Percentiles rank a stretch among this genome's conserved stretches.
Evolutionary conservation across 2,797 vertebrate species (phyloP).

Genomic region (Rousettus madagascariensis): DNA sequence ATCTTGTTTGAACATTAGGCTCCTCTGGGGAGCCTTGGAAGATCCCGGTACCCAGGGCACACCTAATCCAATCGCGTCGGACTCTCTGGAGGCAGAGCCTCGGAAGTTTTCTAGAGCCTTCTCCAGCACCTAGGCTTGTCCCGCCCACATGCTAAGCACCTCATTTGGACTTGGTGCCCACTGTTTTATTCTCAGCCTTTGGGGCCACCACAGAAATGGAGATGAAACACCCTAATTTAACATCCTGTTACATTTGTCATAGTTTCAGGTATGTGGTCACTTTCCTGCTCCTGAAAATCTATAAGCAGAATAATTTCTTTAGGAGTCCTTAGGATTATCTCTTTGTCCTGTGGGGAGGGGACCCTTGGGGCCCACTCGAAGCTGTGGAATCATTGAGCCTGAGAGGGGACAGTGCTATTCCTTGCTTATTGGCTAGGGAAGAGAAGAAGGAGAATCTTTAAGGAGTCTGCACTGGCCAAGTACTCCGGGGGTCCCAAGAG

Average conservation of each 20-base stretch:
- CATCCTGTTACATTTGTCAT: not conserved
- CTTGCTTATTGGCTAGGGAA: not conserved
- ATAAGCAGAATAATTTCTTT: not conserved
- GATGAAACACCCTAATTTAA: not conserved
- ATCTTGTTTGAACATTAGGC: not conserved
- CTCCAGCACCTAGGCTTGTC: not conserved
- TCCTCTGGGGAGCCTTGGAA: not conserved
- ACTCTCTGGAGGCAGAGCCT: not conserved
- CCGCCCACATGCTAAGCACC: not conserved
- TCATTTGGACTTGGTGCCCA: not conserved
- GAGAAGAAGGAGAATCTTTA: not conserved
- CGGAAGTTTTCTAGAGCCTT: not conserved
- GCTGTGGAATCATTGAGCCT: not conserved
- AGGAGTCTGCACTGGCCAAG: not conserved
- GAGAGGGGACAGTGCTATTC: not conserved
- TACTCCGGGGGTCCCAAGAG: fast-evolving
- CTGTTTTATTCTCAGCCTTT: not conserved
- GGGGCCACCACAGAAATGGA: not conserved
- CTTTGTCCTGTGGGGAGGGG: not conserved
- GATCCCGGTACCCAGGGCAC: not conserved
- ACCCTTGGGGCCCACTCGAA: not conserved
- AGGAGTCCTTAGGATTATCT: not conserved
- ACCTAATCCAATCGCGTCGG: not conserved
- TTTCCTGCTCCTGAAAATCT: not conserved
- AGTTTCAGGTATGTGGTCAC: not conserved